Conservation (phyloP, 1,140 invertebrate genomes). For the Drosophila sproati region DNA sequence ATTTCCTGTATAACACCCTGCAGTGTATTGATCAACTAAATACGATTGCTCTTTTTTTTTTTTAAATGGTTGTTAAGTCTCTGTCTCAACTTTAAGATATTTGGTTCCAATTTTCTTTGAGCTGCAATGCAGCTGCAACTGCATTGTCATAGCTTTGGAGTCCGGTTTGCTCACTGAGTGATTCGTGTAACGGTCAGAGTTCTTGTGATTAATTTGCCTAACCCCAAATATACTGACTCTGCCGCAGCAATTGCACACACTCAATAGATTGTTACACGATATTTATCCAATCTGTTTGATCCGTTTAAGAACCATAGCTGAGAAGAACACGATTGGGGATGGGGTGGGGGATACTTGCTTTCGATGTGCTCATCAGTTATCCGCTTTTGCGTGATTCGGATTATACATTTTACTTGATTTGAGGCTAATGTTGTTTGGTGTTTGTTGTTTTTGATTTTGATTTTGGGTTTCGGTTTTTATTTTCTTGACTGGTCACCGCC, state of each 20-base stretch:
- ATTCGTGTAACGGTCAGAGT: constrained; percentile 15
- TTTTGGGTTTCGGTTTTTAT: too few relatives aligned
- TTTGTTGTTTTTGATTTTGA: constrained; percentile 3
- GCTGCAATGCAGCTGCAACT: too few relatives aligned
- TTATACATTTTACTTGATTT: constrained; percentile 21
- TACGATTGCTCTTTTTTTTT: too few relatives aligned
- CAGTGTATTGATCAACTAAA: too few relatives aligned
- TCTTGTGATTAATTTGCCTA: constrained; percentile 4
- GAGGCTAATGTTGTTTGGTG: constrained; percentile 10
- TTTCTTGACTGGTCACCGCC: constrained; percentile 44
- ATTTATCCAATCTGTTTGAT: constrained; percentile 4
- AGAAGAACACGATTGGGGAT: neutral
- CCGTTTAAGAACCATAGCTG: constrained; percentile 1
- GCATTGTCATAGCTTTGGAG: too few relatives aligned
- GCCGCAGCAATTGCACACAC: constrained; percentile 18
- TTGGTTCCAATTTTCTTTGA: too few relatives aligned
- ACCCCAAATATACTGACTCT: neutral
- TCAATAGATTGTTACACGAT: too few relatives aligned
- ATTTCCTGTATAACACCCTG: too few relatives aligned
- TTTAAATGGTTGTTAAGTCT: too few relatives aligned
- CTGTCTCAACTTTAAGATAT: too few relatives aligned
- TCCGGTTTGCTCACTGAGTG: constrained; percentile 6
- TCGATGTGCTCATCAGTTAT: constrained; percentile 7
- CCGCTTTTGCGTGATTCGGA: constrained; percentile 3
- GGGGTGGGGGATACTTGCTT: neutral